Conservation (phyloP, 2,888 invertebrate genomes). For the Archips xylosteana region DNA sequence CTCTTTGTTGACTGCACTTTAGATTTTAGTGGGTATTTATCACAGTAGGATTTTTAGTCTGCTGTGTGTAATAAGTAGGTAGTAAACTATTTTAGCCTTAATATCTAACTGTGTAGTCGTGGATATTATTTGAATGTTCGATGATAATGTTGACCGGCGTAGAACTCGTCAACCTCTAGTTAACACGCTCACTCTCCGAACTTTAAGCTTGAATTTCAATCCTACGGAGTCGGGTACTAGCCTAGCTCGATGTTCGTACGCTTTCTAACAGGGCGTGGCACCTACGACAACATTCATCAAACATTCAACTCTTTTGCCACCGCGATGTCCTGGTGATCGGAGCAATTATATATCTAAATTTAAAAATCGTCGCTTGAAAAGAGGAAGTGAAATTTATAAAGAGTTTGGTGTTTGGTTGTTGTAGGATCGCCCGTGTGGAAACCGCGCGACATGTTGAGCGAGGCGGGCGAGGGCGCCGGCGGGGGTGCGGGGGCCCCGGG, state of each 20-base stretch:
- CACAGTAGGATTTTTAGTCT: slow-evolving; percentile 38
- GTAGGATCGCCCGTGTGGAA: slow-evolving; percentile 99
- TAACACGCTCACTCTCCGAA: slow-evolving; percentile 36
- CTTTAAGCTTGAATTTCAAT: slow-evolving; percentile 47
- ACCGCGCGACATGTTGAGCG: slow-evolving; percentile 94
- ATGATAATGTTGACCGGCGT: slow-evolving; percentile 78
- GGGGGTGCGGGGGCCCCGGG: slow-evolving; percentile 51
- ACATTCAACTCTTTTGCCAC: slow-evolving; percentile 84
- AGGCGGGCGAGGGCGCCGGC: slow-evolving; percentile 70
- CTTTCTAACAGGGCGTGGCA: slow-evolving; percentile 47
- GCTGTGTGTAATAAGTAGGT: slow-evolving; percentile 32
- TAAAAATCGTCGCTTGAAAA: slow-evolving; percentile 61
- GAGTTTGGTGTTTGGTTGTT: slow-evolving; percentile 88
- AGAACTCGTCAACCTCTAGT: slow-evolving; percentile 46
- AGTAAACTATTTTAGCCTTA: slow-evolving; percentile 35
- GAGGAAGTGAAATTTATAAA: slow-evolving; percentile 58
- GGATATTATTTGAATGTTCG: slow-evolving; percentile 78
- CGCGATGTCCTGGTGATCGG: slow-evolving; percentile 72
- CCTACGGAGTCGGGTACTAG: slow-evolving; percentile 45
- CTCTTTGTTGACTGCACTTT: slow-evolving; percentile 58
- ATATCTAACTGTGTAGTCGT: slow-evolving; percentile 39
- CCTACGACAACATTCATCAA: slow-evolving; percentile 83
- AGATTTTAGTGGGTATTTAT: slow-evolving; percentile 51
- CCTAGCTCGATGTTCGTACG: slow-evolving; percentile 42
- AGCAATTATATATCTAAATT: slow-evolving; percentile 54